phyloP scores from a whole-genome alignment of 2,797 vertebrate species.

The Micromesistius poutassou region DNA sequence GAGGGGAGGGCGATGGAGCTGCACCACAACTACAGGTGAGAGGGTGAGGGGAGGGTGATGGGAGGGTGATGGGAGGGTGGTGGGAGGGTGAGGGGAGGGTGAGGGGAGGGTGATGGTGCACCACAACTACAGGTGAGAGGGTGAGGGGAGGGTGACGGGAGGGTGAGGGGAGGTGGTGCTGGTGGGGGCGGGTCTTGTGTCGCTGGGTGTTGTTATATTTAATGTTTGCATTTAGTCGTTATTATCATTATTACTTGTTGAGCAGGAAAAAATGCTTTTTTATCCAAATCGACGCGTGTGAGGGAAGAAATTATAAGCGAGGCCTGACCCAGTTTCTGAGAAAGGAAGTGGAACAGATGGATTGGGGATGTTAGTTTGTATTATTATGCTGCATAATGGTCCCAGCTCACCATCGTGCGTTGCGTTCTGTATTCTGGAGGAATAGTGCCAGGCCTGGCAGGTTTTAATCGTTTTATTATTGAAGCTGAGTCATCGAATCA shows the following conservation, averaged over 20 bases:
- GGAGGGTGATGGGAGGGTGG: too few relatives aligned
- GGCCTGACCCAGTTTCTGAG: not conserved
- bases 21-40: not conserved
- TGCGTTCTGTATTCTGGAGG: not conserved
- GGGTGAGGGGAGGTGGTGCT: not conserved
- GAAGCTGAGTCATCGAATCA: not conserved
- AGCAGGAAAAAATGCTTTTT: not conserved
- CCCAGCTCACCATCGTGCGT: not conserved
- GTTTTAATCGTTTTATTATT: not conserved
- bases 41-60: not conserved
- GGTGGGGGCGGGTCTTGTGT: not conserved
- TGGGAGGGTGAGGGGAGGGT: not conserved
- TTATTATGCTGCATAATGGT: not conserved
- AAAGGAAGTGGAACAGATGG: not conserved
- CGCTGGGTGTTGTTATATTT: not conserved
- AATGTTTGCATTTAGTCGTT: not conserved
- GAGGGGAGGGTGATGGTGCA: too few relatives aligned
- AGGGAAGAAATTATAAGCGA: not conserved
- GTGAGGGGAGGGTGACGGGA: not conserved
- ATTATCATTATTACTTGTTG: too few relatives aligned
- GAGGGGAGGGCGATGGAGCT: conserved; percentile 70
- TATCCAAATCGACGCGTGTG: not conserved
- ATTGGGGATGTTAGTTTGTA: not conserved
- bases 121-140: not conserved
- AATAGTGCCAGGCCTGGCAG: not conserved